A percentile compares a stretch with the other conserved stretches of the same genome.
phyloP scores from a whole-genome alignment of 2,888 invertebrate species.

The Taphrorychus bicolor region DNA sequence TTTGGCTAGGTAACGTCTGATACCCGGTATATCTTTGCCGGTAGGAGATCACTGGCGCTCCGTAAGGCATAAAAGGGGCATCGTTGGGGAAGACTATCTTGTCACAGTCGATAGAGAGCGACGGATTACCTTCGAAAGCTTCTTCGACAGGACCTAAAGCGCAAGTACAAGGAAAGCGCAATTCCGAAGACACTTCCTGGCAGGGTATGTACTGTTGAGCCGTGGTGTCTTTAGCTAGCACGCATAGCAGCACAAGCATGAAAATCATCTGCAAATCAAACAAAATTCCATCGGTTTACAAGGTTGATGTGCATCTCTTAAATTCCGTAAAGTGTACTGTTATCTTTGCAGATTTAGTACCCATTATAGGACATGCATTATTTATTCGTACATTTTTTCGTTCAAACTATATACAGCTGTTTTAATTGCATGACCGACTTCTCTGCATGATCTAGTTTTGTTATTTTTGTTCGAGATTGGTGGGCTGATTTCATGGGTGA shows the following conservation, averaged over 20 bases:
- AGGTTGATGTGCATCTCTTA: neutral
- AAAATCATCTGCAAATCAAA: conserved; percentile 1
- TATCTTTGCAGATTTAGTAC: too few relatives aligned
- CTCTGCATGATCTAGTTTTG: too few relatives aligned
- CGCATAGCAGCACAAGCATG: neutral
- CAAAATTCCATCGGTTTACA: neutral
- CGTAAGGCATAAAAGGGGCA: conserved; percentile 73
- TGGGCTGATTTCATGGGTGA: too few relatives aligned
- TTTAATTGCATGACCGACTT: too few relatives aligned
- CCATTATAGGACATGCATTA: too few relatives aligned
- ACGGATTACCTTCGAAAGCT: conserved; percentile 57
- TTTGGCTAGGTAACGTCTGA: conserved; percentile 80
- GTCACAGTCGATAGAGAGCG: conserved; percentile 83
- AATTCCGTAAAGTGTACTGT: too few relatives aligned
- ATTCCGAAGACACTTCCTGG: conserved; percentile 76
- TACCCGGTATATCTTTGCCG: conserved; percentile 82
- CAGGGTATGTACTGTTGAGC: conserved; percentile 65
- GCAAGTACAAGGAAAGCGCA: conserved; percentile 77
- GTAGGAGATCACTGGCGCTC: conserved; percentile 81
- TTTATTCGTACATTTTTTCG: too few relatives aligned
- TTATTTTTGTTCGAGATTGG: too few relatives aligned
- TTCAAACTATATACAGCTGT: too few relatives aligned
- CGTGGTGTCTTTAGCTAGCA: neutral
- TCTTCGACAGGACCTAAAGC: conserved; percentile 62
- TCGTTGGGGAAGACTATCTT: conserved; percentile 79